Evolutionary conservation across 1,140 invertebrate genomes (phyloP).

Genomic region (Latrodectus geometricus): DNA sequence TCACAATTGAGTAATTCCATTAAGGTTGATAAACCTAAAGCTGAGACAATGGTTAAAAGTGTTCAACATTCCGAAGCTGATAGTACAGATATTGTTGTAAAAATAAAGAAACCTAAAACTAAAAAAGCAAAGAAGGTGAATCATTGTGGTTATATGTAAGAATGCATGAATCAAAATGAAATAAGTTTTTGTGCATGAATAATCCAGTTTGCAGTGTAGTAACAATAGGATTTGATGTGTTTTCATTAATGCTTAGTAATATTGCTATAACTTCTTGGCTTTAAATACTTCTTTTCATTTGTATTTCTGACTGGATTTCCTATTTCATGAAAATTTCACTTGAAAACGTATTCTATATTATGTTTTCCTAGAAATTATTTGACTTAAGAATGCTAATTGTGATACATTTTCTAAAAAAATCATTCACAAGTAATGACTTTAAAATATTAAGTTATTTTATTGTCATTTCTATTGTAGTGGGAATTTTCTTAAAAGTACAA

Average conservation of each 20-base stretch:
- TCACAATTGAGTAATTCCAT: background rate
- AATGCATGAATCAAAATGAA: background rate
- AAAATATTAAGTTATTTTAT: no score
- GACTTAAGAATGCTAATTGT: no score
- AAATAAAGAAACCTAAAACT: background rate
- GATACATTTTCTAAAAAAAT: no score
- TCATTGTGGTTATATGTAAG: background rate
- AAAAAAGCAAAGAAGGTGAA: background rate
- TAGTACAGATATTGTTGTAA: background rate
- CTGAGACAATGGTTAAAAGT: background rate
- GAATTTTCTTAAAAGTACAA: no score
- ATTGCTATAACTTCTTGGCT: no score
- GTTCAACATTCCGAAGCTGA: background rate
- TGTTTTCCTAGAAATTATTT: no score
- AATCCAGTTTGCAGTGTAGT: background rate
- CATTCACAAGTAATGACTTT: no score
- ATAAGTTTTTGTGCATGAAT: background rate
- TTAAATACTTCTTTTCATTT: no score
- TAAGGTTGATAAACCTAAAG: background rate
- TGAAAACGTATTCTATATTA: no score
- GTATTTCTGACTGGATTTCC: no score
- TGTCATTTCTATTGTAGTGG: no score
- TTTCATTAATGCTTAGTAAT: background rate
- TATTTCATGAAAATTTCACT: no score
- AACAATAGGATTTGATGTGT: background rate